These are phyloP conservation scores for Lithophane ornitopus DNA, from an alignment of 2,888 invertebrate genomes.

Conservation along the genomic window DNA sequence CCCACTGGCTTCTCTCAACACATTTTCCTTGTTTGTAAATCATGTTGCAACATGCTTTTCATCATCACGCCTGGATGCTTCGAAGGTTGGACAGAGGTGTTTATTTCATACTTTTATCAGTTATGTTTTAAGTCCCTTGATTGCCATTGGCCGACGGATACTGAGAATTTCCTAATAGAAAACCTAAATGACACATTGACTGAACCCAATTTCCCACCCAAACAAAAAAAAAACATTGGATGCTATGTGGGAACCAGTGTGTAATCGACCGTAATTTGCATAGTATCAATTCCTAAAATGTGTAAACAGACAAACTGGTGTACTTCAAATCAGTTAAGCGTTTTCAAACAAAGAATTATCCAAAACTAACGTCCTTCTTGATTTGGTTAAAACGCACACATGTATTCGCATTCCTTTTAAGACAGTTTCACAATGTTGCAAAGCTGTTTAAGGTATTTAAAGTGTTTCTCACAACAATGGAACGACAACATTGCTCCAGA, in stretches of 20 bases:
- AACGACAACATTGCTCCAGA: conserved; percentile 67
- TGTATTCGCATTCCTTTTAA: conserved; percentile 58
- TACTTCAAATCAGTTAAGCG: conserved; percentile 18
- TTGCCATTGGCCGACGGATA: no score
- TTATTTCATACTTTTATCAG: not conserved
- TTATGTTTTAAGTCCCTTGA: not conserved
- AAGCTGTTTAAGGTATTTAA: conserved; percentile 55
- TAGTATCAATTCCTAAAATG: not conserved
- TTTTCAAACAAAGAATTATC: conserved; percentile 42
- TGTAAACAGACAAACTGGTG: conserved; percentile 18
- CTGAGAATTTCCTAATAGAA: not conserved
- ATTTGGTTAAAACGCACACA: conserved; percentile 13
- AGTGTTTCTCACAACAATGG: conserved; percentile 65
- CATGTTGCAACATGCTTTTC: conserved; percentile 4
- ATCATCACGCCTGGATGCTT: not conserved
- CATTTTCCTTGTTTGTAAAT: conserved; percentile 19
- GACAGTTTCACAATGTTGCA: conserved; percentile 55
- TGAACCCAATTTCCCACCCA: no score
- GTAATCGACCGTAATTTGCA: not conserved
- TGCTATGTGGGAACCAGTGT: not conserved
- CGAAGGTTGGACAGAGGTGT: not conserved
- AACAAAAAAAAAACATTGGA: no score
- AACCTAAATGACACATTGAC: not conserved
- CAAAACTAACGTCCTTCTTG: conserved; percentile 12
- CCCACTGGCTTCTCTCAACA: conserved; percentile 6